Evolutionary conservation across 2,113 vertebrate genomes (phyloP).

Genomic region (Collichthys lucidus): DNA sequence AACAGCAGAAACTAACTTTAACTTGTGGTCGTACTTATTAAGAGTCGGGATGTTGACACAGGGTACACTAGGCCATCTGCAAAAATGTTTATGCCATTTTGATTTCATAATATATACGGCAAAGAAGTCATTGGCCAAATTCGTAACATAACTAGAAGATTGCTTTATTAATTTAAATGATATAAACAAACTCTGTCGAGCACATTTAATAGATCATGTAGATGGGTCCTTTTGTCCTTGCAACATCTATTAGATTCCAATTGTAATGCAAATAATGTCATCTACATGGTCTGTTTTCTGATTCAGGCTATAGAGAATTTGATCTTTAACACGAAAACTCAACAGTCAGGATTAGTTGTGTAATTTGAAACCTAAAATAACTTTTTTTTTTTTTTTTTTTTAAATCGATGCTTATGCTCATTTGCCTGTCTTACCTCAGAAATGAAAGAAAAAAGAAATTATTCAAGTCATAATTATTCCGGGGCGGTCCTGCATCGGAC

Average conservation of each 20-base stretch:
- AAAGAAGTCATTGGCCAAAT: not conserved
- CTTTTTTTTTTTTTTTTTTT: not conserved
- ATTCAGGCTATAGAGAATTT: not conserved
- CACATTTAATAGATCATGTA: not conserved
- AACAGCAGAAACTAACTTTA: not conserved
- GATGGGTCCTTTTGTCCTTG: not conserved
- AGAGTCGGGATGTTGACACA: slow-evolving; percentile 25
- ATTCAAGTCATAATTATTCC: not conserved
- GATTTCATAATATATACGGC: not conserved
- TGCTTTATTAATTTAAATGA: not conserved
- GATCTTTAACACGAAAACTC: not conserved
- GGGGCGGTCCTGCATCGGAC: too few relatives aligned
- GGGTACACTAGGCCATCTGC: slow-evolving; percentile 4
- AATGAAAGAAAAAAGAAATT: not conserved
- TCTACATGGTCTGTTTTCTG: not conserved
- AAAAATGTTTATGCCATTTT: slow-evolving; percentile 3
- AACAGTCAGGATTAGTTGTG: not conserved
- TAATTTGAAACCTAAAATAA: not conserved
- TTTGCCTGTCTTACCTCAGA: not conserved
- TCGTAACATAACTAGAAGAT: not conserved
- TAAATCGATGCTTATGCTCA: not conserved
- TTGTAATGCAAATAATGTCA: not conserved
- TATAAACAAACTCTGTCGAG: not conserved
- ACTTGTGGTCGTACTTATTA: not conserved
- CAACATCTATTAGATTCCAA: not conserved